phyloP scores from a whole-genome alignment of 1,140 invertebrate genomes.

The Bombyx mandarina region DNA sequence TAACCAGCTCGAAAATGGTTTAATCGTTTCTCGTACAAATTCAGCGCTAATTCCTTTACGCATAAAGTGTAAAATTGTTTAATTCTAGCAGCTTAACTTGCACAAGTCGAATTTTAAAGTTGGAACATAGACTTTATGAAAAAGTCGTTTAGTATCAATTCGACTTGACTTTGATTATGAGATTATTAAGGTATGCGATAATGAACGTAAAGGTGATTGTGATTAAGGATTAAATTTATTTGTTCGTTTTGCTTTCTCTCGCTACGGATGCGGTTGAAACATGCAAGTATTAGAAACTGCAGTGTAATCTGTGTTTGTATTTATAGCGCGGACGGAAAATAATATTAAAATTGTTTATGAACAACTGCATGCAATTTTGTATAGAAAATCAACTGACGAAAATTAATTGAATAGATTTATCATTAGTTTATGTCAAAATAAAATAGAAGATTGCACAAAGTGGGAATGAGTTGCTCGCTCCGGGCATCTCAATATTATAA shows the following conservation, averaged over 20 bases:
- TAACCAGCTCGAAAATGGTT: constrained; percentile 26
- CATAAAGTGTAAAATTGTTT: constrained; percentile 22
- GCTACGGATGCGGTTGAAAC: constrained; percentile 21
- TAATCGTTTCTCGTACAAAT: constrained; percentile 11
- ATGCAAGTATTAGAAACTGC: constrained; percentile 40
- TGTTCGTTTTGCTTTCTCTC: constrained; percentile 12
- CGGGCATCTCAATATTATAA: no score
- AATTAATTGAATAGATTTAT: no score
- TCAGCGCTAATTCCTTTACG: constrained; percentile 10
- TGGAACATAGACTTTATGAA: constrained; percentile 18
- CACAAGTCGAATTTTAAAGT: constrained; percentile 9
- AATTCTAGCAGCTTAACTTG: constrained; percentile 16
- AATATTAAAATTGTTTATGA: no score
- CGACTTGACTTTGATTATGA: constrained; percentile 10
- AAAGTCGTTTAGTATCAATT: constrained; percentile 22
- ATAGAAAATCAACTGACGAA: no score
- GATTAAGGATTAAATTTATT: constrained; percentile 18
- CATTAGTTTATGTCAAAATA: no score
- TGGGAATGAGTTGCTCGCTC: no score
- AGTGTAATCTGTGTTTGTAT: constrained; percentile 51
- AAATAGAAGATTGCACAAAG: no score
- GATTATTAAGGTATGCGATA: constrained; percentile 12
- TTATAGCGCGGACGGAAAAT: constrained; percentile 32
- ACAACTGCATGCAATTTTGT: no score
- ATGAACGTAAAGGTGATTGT: constrained; percentile 13